Conservation (phyloP, 2,797 vertebrate species). For the Anabas testudineus region DNA sequence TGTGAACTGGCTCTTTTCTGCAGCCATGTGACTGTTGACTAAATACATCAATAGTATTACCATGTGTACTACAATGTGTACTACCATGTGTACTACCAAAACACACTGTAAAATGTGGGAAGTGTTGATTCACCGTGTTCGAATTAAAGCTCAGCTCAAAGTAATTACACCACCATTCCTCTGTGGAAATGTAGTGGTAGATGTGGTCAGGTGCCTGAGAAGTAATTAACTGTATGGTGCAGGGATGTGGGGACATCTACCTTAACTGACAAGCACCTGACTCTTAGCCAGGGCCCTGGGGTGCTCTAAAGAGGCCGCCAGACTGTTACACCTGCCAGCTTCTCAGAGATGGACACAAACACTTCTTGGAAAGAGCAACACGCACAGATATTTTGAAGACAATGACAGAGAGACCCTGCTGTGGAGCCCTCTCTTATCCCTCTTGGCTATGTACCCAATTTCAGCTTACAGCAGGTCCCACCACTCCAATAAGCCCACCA, state of each 20-base stretch:
- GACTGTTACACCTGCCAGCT: conserved; percentile 64
- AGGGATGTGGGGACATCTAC: conserved; percentile 54
- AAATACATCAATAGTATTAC: conserved; percentile 9
- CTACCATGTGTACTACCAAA: background rate
- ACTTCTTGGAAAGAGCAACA: conserved; percentile 44
- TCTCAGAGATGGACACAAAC: conserved; percentile 48
- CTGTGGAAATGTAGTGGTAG: conserved; percentile 23
- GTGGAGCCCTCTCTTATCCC: conserved; percentile 63
- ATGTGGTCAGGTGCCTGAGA: conserved; percentile 49
- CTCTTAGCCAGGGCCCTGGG: conserved; percentile 58
- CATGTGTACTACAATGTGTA: background rate
- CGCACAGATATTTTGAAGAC: conserved; percentile 54
- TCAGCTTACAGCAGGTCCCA: conserved; percentile 38
- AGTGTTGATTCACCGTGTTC: background rate
- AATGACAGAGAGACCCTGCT: conserved; percentile 54
- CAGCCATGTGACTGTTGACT: conserved; percentile 9
- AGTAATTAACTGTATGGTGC: conserved; percentile 70
- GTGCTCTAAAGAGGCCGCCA: conserved; percentile 69
- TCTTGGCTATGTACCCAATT: conserved; percentile 53
- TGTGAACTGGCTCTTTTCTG: conserved; percentile 8
- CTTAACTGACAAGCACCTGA: conserved; percentile 66
- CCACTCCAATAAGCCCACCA: conserved; percentile 52
- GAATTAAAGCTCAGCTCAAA: conserved; percentile 29
- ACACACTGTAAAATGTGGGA: background rate
- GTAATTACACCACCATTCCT: conserved; percentile 7